Evolutionary conservation across 1,140 invertebrate species (phyloP).

Genomic region (Leucophenga varia): DNA sequence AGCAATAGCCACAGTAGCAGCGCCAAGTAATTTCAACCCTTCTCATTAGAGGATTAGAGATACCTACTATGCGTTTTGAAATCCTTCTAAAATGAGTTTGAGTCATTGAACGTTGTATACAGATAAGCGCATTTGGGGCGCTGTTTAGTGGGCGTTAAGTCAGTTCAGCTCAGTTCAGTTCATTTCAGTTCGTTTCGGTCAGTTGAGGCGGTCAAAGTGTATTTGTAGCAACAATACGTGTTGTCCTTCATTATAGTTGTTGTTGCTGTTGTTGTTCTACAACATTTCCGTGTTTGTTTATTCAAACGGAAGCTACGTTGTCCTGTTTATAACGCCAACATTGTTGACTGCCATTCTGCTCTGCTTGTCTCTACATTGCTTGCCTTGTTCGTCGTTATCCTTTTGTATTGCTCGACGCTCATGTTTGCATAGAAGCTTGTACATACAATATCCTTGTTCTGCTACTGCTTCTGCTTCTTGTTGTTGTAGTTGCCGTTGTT

Average conservation of each 20-base stretch:
- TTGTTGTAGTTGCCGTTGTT: conserved; percentile 17
- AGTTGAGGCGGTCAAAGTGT: conserved; percentile 29
- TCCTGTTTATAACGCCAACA: conserved; percentile 46
- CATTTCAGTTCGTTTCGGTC: too few relatives aligned
- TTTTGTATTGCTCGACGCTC: too few relatives aligned
- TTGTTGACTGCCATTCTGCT: conserved; percentile 22
- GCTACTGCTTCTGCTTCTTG: conserved; percentile 17
- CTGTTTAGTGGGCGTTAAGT: conserved; percentile 49
- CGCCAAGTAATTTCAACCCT: conserved; percentile 41
- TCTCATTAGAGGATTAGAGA: conserved; percentile 56
- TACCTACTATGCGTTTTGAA: too few relatives aligned
- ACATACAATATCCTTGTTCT: not conserved
- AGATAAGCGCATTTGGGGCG: conserved; percentile 23
- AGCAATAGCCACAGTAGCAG: conserved; percentile 37
- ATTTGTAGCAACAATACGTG: conserved; percentile 22
- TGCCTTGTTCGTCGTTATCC: too few relatives aligned
- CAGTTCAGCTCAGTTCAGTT: too few relatives aligned
- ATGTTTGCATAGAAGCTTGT: too few relatives aligned
- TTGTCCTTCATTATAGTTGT: not conserved
- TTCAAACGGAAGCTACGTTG: conserved; percentile 54
- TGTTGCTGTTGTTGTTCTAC: conserved; percentile 21
- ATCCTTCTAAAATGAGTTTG: too few relatives aligned
- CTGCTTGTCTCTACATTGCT: too few relatives aligned
- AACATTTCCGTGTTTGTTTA: conserved; percentile 52
- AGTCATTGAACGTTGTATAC: not conserved